These are phyloP conservation scores for Sinocyclocheilus anophthalmus DNA, from an alignment of 2,113 vertebrate genomes.

Conservation along the genomic window DNA sequence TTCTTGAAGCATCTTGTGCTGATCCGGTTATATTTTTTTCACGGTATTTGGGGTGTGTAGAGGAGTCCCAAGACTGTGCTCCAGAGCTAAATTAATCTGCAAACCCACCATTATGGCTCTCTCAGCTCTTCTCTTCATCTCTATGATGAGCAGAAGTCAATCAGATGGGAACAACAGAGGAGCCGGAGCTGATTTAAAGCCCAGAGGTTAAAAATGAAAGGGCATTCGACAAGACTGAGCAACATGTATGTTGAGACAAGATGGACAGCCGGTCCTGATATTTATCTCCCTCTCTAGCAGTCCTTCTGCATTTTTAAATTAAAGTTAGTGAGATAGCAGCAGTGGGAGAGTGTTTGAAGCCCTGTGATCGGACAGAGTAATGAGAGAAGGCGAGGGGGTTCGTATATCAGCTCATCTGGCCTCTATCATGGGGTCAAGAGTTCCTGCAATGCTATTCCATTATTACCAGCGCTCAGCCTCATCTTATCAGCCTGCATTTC, in stretches of 20 bases:
- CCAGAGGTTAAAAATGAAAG: slow-evolving; percentile 47
- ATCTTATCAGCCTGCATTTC: slow-evolving; percentile 43
- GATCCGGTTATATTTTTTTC: slow-evolving; percentile 4
- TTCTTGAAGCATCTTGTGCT: slow-evolving; percentile 6
- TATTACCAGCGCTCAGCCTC: slow-evolving; percentile 30
- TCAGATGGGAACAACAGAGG: neutral
- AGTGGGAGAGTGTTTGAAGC: slow-evolving; percentile 59
- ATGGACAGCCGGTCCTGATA: slow-evolving; percentile 66
- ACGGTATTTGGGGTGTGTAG: neutral
- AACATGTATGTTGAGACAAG: slow-evolving; percentile 68
- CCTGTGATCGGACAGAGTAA: slow-evolving; percentile 59
- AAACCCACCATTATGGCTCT: slow-evolving; percentile 5
- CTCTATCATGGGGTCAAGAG: slow-evolving; percentile 47
- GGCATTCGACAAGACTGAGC: slow-evolving; percentile 60
- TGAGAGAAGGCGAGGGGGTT: slow-evolving; percentile 57
- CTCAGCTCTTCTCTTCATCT: neutral
- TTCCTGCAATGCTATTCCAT: slow-evolving; percentile 47
- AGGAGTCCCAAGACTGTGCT: slow-evolving; percentile 14
- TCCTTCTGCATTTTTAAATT: slow-evolving; percentile 76
- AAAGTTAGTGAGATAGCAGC: slow-evolving; percentile 75
- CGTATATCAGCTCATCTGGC: slow-evolving; percentile 55
- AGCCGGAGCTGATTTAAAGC: slow-evolving; percentile 17
- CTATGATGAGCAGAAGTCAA: neutral
- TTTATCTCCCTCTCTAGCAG: slow-evolving; percentile 67
- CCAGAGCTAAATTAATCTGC: neutral